Percentiles rank a stretch among this genome's conserved stretches.
Evolutionary conservation across 2,888 invertebrate genomes (phyloP).

Genomic region (Cheilosia vulpina): DNA sequence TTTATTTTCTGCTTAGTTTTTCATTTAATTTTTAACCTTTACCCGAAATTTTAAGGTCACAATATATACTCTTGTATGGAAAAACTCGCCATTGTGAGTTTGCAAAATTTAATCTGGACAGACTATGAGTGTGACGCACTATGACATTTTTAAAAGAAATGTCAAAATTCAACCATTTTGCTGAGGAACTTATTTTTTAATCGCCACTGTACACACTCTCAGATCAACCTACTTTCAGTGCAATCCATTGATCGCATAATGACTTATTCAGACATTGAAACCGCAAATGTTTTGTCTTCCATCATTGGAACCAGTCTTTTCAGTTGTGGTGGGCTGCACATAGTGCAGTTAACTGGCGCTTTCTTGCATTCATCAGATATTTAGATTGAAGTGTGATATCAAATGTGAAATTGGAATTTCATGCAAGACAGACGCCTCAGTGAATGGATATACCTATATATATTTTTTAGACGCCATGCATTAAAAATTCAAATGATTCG

Average conservation of each 20-base stretch:
- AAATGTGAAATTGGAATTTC: slow-evolving; percentile 72
- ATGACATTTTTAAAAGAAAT: too few species aligned
- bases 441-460: neutral
- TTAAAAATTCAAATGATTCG: slow-evolving; percentile 58
- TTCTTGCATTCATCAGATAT: slow-evolving; percentile 47
- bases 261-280: slow-evolving; percentile 66
- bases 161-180: too few species aligned
- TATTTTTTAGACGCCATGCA: slow-evolving; percentile 32
- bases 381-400: slow-evolving; percentile 70
- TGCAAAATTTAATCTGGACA: too few species aligned
- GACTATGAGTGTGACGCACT: too few species aligned
- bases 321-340: slow-evolving; percentile 56
- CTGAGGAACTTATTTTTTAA: too few species aligned
- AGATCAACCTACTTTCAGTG: slow-evolving; percentile 43
- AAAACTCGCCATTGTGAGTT: too few species aligned
- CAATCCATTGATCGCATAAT: slow-evolving; percentile 56
- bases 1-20: too few species aligned
- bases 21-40: too few species aligned
- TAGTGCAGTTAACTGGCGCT: slow-evolving; percentile 48
- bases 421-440: slow-evolving; percentile 54
- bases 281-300: slow-evolving; percentile 71
- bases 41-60: too few species aligned
- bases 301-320: slow-evolving; percentile 53
- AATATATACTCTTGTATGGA: too few species aligned
- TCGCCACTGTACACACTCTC: neutral